Evolutionary conservation across 1,140 invertebrate genomes (phyloP).

Genomic region (Chlorops oryzae): DNA sequence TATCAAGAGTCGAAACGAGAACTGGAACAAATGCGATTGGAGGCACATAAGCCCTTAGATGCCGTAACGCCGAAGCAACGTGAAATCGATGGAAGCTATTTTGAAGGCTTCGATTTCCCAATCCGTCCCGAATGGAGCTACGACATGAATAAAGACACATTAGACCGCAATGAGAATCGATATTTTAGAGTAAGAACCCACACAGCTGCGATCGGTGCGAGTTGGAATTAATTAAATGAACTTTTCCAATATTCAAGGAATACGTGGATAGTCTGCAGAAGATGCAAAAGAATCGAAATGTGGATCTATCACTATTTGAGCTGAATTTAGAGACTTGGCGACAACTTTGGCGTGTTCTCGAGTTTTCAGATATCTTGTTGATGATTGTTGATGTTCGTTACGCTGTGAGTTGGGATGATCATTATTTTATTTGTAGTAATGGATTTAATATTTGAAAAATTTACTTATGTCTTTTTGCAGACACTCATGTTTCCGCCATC

Average conservation of each 20-base stretch:
- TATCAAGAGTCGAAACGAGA: slow-evolving; percentile 66
- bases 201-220: slow-evolving; percentile 10
- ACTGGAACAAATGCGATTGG: slow-evolving; percentile 58
- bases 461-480: slow-evolving; percentile 42
- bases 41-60: slow-evolving; percentile 55
- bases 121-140: slow-evolving; percentile 76
- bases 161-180: slow-evolving; percentile 68
- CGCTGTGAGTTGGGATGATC: slow-evolving; percentile 56
- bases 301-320: slow-evolving; percentile 62
- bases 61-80: slow-evolving; percentile 54
- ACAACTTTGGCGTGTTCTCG: slow-evolving; percentile 85
- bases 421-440: slow-evolving; percentile 1
- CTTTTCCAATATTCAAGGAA: slow-evolving; percentile 41
- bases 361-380: slow-evolving; percentile 83
- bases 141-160: slow-evolving; percentile 59
- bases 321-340: slow-evolving; percentile 90
- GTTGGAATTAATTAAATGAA: neutral
- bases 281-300: slow-evolving; percentile 47
- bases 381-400: slow-evolving; percentile 80
- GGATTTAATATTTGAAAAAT: neutral
- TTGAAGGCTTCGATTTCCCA: slow-evolving; percentile 71
- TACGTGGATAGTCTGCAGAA: slow-evolving; percentile 50
- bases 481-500: slow-evolving; percentile 83
- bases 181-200: slow-evolving; percentile 73
- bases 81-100: slow-evolving; percentile 65